phyloP scores from a whole-genome alignment of 2,888 invertebrate genomes.

The Eurytoma californica region DNA sequence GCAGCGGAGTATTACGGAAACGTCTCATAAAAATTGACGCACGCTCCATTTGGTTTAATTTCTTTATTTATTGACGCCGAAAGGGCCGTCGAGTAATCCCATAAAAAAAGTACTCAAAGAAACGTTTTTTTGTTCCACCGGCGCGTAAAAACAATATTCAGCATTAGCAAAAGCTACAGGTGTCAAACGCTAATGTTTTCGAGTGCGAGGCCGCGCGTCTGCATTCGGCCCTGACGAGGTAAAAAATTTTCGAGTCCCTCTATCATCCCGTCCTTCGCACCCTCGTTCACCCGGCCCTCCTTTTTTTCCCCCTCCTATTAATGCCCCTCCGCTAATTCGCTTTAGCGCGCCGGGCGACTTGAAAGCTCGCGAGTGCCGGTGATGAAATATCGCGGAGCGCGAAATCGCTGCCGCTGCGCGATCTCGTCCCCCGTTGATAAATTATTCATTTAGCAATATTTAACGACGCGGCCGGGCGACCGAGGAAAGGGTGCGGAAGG shows the following conservation, averaged over 20 bases:
- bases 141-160: too few relatives aligned
- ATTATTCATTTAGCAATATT: constrained; percentile 42
- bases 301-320: neutral
- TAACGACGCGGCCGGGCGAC: constrained; percentile 13
- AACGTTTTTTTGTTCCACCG: too few relatives aligned
- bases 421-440: constrained; percentile 42
- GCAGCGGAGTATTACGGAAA: too few relatives aligned
- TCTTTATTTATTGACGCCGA: too few relatives aligned
- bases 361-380: constrained; percentile 12
- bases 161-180: neutral
- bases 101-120: too few relatives aligned
- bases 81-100: too few relatives aligned
- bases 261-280: neutral
- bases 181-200: constrained; percentile 8
- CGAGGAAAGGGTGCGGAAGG: neutral
- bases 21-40: too few relatives aligned
- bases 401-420: constrained; percentile 36
- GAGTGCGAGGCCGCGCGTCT: neutral
- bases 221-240: neutral
- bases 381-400: constrained; percentile 11
- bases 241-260: neutral
- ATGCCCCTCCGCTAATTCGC: constrained; percentile 18
- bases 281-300: neutral
- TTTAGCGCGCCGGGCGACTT: constrained; percentile 10
- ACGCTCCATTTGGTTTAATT: too few relatives aligned